Evolutionary conservation across 2,113 vertebrate species (phyloP), one percentile per base, ranked within the genome.

Genomic region (Microcebus lehilahytsara): DNA sequence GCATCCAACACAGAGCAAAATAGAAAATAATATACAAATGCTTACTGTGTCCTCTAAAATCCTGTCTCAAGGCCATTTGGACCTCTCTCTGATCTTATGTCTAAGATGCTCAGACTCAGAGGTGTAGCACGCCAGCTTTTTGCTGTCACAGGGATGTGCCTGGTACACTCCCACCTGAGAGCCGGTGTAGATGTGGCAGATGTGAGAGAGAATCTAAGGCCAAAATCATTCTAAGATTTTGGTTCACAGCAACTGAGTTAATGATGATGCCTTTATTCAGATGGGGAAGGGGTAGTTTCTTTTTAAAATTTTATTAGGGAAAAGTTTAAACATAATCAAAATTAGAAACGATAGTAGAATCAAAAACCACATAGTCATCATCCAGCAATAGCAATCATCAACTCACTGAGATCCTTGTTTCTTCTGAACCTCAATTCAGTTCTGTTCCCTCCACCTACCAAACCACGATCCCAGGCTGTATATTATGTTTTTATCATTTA

Each of bases 361-460:
- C 27, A n/a, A 34, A 30, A 10, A 12, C 69, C 42, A 77, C 12
- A 40, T 22, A 27, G 9, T n/a, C 58, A 1, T 51, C 19, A 17
- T 2, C 42, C n/a, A 19, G 30, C 12, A 4, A 12, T 3, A 22
- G 16, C 37, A 0, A 14, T 30, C 32, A 12, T 71, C n/a, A 6
- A 3, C 46, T 67, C 66, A 9, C 32, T 3, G 30, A 58, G 22
- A 37, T 37, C 0, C 12, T 34, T 49, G 25, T 40, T 34, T 62
- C 6, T 0, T 10, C 8, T 9, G 1, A 3, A 14, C 22, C 37
- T 34, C 40, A n/a, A 9, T 56, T 58, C 27, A 10, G 30, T 32
- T 51, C 8, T 77, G 2, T 23, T 77, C 9, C 20, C 37, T 60
- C 85, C n/a, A n/a, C n/a, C n/a, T 32, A 10, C 56, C 16, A 34